Conservation (phyloP, 1,140 invertebrate genomes). For the Drosophila grimshawi region DNA sequence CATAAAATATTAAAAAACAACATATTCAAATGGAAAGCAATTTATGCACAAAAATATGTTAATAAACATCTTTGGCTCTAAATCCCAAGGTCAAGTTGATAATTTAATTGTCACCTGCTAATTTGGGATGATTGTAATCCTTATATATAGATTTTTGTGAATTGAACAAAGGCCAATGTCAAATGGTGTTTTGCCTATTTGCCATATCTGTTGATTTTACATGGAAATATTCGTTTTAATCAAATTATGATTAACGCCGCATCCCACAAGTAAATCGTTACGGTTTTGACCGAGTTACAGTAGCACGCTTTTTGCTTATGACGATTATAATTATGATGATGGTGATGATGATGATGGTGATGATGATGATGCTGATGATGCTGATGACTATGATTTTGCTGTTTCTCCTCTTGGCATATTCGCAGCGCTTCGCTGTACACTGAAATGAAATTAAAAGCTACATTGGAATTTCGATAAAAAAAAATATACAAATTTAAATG, state of each 20-base stretch:
- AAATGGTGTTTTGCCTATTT: background rate
- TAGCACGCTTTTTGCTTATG: slow-evolving; percentile 22
- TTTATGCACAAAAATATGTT: slow-evolving; percentile 21
- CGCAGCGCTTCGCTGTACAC: background rate
- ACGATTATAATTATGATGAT: slow-evolving; percentile 22
- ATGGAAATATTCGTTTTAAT: slow-evolving; percentile 60
- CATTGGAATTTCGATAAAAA: too few relatives aligned
- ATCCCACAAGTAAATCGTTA: slow-evolving; percentile 26
- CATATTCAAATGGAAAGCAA: slow-evolving; percentile 3
- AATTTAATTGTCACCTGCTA: slow-evolving; percentile 12
- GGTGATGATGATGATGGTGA: slow-evolving; percentile 13
- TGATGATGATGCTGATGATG: slow-evolving; percentile 12
- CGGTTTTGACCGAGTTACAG: slow-evolving; percentile 44
- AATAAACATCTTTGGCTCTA: background rate
- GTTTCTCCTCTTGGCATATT: background rate
- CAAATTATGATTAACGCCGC: slow-evolving; percentile 39
- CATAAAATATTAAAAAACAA: background rate
- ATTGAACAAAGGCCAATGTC: background rate
- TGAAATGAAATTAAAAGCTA: background rate
- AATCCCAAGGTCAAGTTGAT: background rate
- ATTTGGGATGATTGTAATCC: background rate
- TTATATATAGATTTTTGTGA: background rate
- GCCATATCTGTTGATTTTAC: background rate
- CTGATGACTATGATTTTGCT: slow-evolving; percentile 5
- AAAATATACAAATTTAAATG: too few relatives aligned